These are phyloP conservation scores for Cynopterus brachyotis DNA, from an alignment of 2,113 vertebrate species.

Conservation along the genomic window DNA sequence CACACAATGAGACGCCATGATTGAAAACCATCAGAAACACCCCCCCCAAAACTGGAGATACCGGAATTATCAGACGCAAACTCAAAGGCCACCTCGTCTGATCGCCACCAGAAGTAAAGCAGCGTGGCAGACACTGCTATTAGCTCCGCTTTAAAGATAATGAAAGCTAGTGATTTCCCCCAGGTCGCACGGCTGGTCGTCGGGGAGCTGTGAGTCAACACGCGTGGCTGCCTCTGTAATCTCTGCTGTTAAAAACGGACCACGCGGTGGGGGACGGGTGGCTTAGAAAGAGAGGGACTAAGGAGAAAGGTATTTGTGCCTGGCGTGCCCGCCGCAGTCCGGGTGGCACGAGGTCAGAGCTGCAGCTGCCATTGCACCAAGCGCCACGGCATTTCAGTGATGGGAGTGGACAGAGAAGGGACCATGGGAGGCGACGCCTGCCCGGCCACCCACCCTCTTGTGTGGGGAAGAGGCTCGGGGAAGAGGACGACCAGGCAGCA, in stretches of 20 bases:
- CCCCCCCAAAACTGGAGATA: background rate
- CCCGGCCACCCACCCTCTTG: background rate
- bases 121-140: background rate
- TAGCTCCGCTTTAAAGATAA: background rate
- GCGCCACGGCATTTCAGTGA: background rate
- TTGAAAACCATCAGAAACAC: background rate
- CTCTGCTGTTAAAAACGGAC: background rate
- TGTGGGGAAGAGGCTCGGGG: background rate
- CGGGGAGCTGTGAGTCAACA: background rate
- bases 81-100: background rate
- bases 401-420: background rate
- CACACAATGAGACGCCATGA: background rate
- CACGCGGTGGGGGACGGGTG: background rate
- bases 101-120: background rate
- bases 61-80: background rate
- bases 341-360: background rate
- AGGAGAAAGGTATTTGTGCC: background rate
- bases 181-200: fast-evolving
- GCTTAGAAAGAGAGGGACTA: background rate
- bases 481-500: background rate
- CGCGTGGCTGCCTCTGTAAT: background rate
- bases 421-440: background rate
- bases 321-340: background rate
- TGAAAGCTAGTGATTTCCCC: background rate
- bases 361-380: background rate